A percentile compares a stretch with the other conserved stretches of the same genome.
phyloP scores from a whole-genome alignment of 2,113 vertebrate species.

The Pycnonotus jocosus region DNA sequence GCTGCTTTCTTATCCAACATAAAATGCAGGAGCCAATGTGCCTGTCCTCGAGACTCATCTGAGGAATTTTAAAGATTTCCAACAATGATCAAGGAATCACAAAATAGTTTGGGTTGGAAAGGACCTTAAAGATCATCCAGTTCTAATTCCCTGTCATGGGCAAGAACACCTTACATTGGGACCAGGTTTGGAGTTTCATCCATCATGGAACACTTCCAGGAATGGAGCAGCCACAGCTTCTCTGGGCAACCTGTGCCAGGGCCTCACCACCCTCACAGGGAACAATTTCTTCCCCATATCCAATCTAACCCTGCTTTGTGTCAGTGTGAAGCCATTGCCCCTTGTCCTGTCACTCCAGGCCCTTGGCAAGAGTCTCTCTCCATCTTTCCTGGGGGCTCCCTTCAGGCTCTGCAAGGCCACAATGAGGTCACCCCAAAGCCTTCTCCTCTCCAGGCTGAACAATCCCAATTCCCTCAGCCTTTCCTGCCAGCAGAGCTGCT shows the following conservation, averaged over 20 bases:
- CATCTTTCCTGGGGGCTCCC: not conserved
- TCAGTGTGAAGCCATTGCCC: not conserved
- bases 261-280: not conserved
- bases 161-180: not conserved
- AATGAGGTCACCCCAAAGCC: not conserved
- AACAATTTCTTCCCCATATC: accelerated
- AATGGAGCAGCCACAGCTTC: not conserved
- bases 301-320: accelerated
- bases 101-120: not conserved
- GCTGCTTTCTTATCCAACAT: not conserved
- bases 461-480: not conserved
- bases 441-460: not conserved
- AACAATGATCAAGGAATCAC: not conserved
- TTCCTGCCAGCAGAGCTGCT: not conserved
- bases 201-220: accelerated
- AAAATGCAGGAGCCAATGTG: not conserved
- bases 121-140: not conserved
- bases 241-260: not conserved
- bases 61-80: not conserved
- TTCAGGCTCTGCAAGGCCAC: not conserved
- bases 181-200: accelerated
- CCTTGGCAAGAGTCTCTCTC: not conserved
- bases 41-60: accelerated
- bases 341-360: not conserved
- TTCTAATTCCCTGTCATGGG: not conserved